A percentile compares a stretch with the other conserved stretches of the same genome.
These are phyloP conservation scores for Entomyzon cyanotis DNA, from an alignment of 2,113 vertebrate species.

Conservation along the genomic window DNA sequence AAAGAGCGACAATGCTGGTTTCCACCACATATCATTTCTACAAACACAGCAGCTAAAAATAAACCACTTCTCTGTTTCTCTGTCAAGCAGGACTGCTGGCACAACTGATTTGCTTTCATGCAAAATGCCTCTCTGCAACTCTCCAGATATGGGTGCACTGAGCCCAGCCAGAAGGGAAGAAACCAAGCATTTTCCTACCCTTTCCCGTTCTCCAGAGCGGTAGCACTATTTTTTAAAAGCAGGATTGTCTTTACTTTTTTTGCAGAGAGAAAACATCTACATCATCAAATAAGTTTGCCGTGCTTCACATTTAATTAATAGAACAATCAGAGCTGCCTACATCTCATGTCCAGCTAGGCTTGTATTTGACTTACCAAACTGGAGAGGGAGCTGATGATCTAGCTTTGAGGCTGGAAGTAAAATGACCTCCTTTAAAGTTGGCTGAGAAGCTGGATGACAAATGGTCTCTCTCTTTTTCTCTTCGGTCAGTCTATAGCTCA, in stretches of 20 bases:
- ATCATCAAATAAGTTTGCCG: background rate
- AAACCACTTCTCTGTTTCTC: background rate
- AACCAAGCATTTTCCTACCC: background rate
- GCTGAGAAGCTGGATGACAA: conserved; percentile 79
- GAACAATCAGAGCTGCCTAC: background rate
- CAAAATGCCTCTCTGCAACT: background rate
- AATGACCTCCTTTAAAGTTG: conserved; percentile 76
- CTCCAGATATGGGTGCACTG: background rate
- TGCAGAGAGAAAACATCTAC: background rate
- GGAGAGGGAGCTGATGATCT: conserved; percentile 80
- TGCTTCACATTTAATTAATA: background rate
- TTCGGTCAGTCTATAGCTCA: conserved; percentile 75
- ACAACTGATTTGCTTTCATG: background rate
- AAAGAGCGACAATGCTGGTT: background rate
- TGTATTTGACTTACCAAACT: conserved; percentile 81
- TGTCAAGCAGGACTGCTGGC: background rate
- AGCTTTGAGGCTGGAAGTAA: conserved; percentile 78
- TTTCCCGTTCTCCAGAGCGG: background rate
- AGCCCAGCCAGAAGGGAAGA: background rate
- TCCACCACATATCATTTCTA: background rate
- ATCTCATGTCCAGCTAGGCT: background rate
- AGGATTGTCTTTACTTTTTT: background rate
- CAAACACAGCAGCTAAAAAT: background rate
- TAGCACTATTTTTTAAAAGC: background rate
- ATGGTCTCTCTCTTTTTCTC: conserved; percentile 79